phyloP scores from a whole-genome alignment of 2,797 vertebrate genomes.

The Melanotaenia trifasciata region DNA sequence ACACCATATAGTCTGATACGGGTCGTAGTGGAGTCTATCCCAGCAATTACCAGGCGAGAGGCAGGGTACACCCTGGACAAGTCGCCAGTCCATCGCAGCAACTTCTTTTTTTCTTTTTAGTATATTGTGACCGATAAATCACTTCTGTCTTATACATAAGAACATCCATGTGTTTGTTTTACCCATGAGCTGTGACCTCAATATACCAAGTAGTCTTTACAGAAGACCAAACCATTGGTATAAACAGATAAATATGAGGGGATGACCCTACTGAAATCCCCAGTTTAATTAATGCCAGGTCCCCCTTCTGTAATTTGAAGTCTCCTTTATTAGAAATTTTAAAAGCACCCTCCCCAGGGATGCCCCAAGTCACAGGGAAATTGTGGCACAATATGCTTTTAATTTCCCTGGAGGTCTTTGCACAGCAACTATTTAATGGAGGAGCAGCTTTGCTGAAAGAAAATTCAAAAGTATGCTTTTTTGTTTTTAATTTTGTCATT shows the following conservation, averaged over 20 bases:
- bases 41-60: no score
- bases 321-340: constrained; percentile 85
- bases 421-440: constrained; percentile 82
- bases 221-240: constrained; percentile 57
- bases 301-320: constrained; percentile 82
- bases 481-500: constrained; percentile 53
- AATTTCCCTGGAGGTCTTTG: constrained; percentile 84
- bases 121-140: constrained; percentile 78
- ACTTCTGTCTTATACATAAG: constrained; percentile 56
- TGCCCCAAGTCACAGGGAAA: constrained; percentile 78
- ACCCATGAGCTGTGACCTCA: constrained; percentile 72
- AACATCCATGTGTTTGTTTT: constrained; percentile 69
- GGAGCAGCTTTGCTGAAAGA: constrained; percentile 74
- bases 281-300: constrained; percentile 85
- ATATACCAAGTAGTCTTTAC: constrained; percentile 65
- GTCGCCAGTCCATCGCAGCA: no score
- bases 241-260: constrained; percentile 82
- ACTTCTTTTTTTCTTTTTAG: constrained; percentile 37
- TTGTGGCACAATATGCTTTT: constrained; percentile 87
- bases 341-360: constrained; percentile 80
- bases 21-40: no score
- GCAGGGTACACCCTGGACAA: no score
- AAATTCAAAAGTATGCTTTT: constrained; percentile 75
- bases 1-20: no score
- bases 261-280: constrained; percentile 80